Base-by-base conservation (phyloP, 2,888 invertebrate species). In the Anthoptus insignis region DNA sequence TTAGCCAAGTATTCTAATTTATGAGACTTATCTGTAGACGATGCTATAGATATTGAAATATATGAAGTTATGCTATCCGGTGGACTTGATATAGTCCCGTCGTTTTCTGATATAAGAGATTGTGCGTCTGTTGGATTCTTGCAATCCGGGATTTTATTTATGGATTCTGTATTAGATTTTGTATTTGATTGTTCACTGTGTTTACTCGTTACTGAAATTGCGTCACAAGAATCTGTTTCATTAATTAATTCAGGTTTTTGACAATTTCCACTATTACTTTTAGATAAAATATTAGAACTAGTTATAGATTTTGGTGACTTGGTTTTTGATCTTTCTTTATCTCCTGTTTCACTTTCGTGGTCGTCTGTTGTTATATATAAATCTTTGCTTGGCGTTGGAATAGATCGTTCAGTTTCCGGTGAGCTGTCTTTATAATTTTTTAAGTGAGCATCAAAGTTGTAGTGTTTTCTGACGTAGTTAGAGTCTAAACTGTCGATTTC, bases 401-500 rank as follows among this genome's bases (percentile, higher is more conserved):
- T 78, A 37, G 91, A 91, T 65, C 89, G 74, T 68, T 91, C 91
- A 66, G 88, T 87, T 71, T 93, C 93, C 29, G 93, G 91, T 57
- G 93, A 92, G 72, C 91, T 90, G 64, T 90, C 91, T 77, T 93
- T 93, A 69, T 88, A 91, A 73, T 80, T 83, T 76, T 88, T 88
- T 68, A 84, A 81, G 72, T 93, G 89, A 34, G 89, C 91, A 73
- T 93, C 93, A 75, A 93, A 93, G 65, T 93, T 91, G 64, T 94
- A 94, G 76, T 94, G 93, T 80, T 94, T 94, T 74, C 94, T 89
- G 45, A 94, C 93, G 84, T 93, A 94, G 76, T 94, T 94, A 1
- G 94, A 94, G 81, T 94, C 94, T 74, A 94, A 84, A 79, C 94
- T 94, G 75, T 95, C 95, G 66, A 94, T 93, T 83, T 94, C 94